Percentiles rank a stretch among this genome's conserved stretches.
Evolutionary conservation across 2,797 vertebrate genomes (phyloP).

Genomic region (Myotis pilosus): DNA sequence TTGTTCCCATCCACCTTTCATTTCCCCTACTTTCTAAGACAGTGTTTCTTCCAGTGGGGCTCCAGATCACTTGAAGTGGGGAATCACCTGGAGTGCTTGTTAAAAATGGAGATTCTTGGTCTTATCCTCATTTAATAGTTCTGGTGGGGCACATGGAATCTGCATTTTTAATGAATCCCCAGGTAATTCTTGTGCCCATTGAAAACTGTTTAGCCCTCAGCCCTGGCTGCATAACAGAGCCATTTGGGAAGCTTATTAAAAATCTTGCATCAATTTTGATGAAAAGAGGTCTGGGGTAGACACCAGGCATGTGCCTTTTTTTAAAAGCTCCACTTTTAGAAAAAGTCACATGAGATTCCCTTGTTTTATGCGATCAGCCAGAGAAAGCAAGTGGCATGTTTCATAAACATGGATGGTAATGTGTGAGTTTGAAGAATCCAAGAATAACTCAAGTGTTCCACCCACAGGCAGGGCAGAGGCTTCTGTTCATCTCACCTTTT

Average conservation of each 20-base stretch:
- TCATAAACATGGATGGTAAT: conserved; percentile 40
- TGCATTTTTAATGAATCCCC: background rate
- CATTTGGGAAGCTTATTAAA: background rate
- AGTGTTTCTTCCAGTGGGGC: conserved; percentile 9
- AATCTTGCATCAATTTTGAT: conserved; percentile 10
- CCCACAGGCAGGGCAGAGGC: background rate
- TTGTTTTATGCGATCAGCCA: conserved; percentile 27
- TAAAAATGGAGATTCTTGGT: conserved; percentile 49
- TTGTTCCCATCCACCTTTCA: conserved; percentile 23
- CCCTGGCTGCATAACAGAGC: background rate
- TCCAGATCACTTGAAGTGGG: background rate
- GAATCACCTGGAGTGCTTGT: conserved; percentile 5
- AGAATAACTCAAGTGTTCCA: background rate
- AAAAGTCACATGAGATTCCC: conserved; percentile 20
- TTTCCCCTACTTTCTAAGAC: conserved; percentile 35
- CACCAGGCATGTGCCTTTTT: background rate
- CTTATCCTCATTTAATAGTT: conserved; percentile 36
- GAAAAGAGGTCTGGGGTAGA: background rate
- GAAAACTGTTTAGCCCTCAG: conserved; percentile 11
- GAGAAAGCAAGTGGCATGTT: conserved; percentile 41
- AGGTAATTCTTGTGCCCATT: background rate
- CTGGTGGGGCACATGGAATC: background rate
- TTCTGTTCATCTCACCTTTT: conserved; percentile 89
- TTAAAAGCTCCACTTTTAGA: conserved; percentile 15
- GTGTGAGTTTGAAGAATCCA: conserved; percentile 35